Evolutionary conservation across 2,797 vertebrate genomes (phyloP).

Genomic region (Poliocrania exsul): DNA sequence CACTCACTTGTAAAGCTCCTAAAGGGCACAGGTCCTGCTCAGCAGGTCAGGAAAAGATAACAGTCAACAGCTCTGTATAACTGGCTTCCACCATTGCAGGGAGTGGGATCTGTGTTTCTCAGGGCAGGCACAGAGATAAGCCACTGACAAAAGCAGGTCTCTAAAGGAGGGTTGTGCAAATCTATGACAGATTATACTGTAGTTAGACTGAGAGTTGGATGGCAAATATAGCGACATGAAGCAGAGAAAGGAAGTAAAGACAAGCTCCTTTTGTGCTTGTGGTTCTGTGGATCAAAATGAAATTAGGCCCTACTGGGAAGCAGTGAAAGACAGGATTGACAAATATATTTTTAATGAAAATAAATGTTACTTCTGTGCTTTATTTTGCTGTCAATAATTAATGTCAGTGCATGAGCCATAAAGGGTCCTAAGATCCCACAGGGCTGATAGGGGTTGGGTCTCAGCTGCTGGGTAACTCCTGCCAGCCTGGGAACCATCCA

Average conservation of each 20-base stretch:
- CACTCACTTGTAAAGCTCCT: conserved; percentile 21
- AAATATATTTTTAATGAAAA: conserved; percentile 5
- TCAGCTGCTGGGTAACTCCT: background rate
- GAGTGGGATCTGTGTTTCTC: background rate
- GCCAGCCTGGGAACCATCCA: background rate
- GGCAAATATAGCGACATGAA: background rate
- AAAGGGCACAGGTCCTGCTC: background rate
- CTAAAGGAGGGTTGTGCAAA: background rate
- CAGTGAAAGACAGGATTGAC: background rate
- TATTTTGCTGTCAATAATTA: background rate
- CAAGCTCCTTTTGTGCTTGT: background rate
- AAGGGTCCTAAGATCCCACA: background rate
- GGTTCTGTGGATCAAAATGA: background rate
- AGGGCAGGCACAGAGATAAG: background rate
- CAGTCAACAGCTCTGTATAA: background rate
- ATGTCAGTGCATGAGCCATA: background rate
- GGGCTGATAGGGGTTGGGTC: background rate
- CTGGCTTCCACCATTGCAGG: background rate
- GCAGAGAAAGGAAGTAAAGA: background rate
- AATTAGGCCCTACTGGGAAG: background rate
- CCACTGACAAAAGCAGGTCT: background rate
- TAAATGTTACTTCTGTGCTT: background rate
- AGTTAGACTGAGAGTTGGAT: background rate
- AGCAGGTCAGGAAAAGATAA: background rate
- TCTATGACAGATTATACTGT: background rate